These are phyloP conservation scores for Magallana nippona DNA, from an alignment of 2,888 invertebrate genomes.

Conservation along the genomic window DNA sequence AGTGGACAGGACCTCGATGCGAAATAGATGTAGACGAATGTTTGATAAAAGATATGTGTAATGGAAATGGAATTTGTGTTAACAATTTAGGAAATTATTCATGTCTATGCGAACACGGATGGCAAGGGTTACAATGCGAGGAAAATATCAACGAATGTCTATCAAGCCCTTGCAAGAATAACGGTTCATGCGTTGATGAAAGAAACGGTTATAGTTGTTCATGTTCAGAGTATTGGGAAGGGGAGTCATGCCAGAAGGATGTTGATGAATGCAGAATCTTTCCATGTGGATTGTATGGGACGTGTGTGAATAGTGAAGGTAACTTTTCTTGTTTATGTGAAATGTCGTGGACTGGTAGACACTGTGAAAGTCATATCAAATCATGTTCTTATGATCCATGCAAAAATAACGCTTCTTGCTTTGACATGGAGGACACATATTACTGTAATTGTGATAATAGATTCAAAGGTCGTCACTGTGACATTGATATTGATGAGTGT, in stretches of 20 bases:
- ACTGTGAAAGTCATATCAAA: conserved; percentile 41
- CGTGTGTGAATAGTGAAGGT: conserved; percentile 32
- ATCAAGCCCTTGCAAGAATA: conserved; percentile 36
- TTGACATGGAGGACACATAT: conserved; percentile 13
- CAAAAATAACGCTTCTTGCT: conserved; percentile 39
- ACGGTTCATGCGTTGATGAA: conserved; percentile 27
- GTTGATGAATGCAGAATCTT: conserved; percentile 40
- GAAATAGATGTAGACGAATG: conserved; percentile 35
- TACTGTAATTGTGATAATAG: conserved; percentile 9
- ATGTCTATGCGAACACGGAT: conserved; percentile 39
- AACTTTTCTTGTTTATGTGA: conserved; percentile 35
- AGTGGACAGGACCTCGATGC: conserved; percentile 40
- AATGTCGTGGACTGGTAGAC: conserved; percentile 34
- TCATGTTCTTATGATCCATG: conserved; percentile 33
- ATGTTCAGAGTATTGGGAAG: conserved; percentile 40
- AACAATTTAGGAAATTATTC: neutral
- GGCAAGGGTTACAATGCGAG: conserved; percentile 25
- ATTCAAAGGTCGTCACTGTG: conserved; percentile 34
- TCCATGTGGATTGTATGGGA: conserved; percentile 42
- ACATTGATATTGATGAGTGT: conserved; percentile 42
- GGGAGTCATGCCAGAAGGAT: conserved; percentile 37
- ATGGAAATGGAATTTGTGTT: conserved; percentile 31
- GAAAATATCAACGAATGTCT: conserved; percentile 33
- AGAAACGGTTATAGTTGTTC: conserved; percentile 7
- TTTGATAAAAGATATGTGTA: neutral